Evolutionary conservation across 2,888 invertebrate species (phyloP).

Genomic region (Proisotoma minuta): DNA sequence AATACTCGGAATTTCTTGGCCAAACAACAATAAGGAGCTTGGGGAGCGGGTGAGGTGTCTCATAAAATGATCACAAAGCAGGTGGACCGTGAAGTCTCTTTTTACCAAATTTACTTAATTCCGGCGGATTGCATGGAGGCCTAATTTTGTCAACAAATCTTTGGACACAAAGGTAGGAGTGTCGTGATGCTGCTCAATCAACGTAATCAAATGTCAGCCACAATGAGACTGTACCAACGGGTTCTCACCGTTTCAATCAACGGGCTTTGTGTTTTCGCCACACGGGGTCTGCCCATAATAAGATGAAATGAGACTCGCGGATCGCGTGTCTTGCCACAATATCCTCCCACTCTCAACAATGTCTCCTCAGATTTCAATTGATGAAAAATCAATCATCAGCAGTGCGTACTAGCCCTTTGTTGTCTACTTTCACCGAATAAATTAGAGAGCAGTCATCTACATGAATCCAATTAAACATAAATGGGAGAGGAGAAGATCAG

Average conservation of each 20-base stretch:
- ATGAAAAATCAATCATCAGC: slow-evolving; percentile 17
- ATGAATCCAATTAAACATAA: no score
- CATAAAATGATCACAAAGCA: not conserved
- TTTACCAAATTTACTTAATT: not conserved
- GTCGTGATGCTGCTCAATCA: slow-evolving; percentile 35
- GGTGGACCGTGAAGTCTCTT: not conserved
- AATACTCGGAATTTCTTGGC: slow-evolving; percentile 6
- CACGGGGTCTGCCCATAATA: slow-evolving; percentile 15
- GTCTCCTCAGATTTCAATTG: slow-evolving; percentile 6
- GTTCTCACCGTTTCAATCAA: slow-evolving; percentile 37
- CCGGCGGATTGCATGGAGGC: not conserved
- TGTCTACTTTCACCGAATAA: no score
- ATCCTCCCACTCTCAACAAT: not conserved
- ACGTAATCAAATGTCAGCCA: slow-evolving; percentile 32
- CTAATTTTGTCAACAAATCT: slow-evolving; percentile 13
- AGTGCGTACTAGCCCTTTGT: no score
- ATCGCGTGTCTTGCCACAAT: slow-evolving; percentile 12
- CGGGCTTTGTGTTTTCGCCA: slow-evolving; percentile 28
- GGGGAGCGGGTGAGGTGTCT: not conserved
- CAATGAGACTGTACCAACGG: slow-evolving; percentile 18
- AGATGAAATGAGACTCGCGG: not conserved
- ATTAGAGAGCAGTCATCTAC: no score
- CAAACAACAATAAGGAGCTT: not conserved
- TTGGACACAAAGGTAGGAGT: slow-evolving; percentile 1
- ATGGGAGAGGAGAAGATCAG: no score